Evolutionary conservation across 2,797 vertebrate genomes (phyloP), one percentile per base, ranked within the genome.

Genomic region (Phyllotis vaccarum): DNA sequence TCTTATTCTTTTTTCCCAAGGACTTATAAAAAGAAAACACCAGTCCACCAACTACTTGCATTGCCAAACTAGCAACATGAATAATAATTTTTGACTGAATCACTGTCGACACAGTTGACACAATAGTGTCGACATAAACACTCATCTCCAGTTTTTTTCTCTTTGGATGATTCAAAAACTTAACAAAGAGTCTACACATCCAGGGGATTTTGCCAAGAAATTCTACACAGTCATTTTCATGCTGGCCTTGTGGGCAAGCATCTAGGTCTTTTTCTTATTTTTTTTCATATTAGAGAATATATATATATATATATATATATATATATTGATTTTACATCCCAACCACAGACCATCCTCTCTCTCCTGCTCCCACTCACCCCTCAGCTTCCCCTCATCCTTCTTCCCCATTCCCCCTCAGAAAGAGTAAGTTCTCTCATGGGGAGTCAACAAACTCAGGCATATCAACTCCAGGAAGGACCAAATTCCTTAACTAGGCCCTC

Each of bases 61-160:
- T 89, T 97, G 91, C 79, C 94, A 96, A 96, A 91, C 75, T 90
- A 97, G 81, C 76, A 95, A 95, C 60, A 95, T 94, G 96, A 97
- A 94, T 96, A 93, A 78, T 94, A 92, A 90, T 97, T 70, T 97
- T 97, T 96, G 24, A 95, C 80, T 93, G 94, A 97, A 97, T 97
- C 76, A 91, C 91, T 95, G 91, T 95, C 93, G 90, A 85, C 43
- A 52, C 31, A 66, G 86, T 96, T 96, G 94, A 95, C 86, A 96
- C 90, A 68, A 94, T 97, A 58, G 64, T 92, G 88, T 96, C 93
- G 95, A 96, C 94, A 72, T 27, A 95, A 96, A 93, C 88, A 96
- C 86, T 94, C 75, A 94, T 97, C 83, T 94, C 89, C 70, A 95
- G 80, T 97, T 95, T 95, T 75, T 92, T 93, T 97, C 56, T 93